Evolutionary conservation across 2,113 vertebrate species (phyloP).

Genomic region (Calyptommatus sinebrachiatus): DNA sequence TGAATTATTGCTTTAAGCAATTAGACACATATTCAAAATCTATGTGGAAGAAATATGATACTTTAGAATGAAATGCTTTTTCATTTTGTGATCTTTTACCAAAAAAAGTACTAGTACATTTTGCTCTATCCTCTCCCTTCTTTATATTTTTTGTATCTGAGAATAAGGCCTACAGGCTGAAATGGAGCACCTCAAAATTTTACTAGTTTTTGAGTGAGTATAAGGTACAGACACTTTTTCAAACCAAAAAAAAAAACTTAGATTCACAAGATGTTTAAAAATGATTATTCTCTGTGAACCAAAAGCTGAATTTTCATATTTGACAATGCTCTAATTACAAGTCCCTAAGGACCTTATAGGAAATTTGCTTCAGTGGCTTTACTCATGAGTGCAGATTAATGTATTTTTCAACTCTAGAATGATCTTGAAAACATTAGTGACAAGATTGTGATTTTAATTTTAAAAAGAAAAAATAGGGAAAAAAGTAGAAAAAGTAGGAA

Average conservation of each 20-base stretch:
- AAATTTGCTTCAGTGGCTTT: no score
- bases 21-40: background rate
- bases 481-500: no score
- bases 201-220: background rate
- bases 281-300: background rate
- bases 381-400: no score
- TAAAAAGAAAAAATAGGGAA: no score
- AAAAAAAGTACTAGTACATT: no score
- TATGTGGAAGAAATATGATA: background rate
- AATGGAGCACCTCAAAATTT: background rate
- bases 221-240: background rate
- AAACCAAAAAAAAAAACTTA: background rate
- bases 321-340: background rate
- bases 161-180: background rate
- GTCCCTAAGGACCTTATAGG: no score
- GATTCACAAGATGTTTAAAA: background rate
- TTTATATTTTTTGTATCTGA: background rate
- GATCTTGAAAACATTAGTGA: no score
- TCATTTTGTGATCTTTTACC: no score
- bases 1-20: background rate
- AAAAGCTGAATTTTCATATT: background rate
- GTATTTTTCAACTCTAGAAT: no score
- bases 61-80: no score
- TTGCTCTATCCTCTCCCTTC: background rate
- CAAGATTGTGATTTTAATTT: no score